Evolutionary conservation across 2,888 invertebrate genomes (phyloP).

Genomic region (Thysanoteuthis rhombus): DNA sequence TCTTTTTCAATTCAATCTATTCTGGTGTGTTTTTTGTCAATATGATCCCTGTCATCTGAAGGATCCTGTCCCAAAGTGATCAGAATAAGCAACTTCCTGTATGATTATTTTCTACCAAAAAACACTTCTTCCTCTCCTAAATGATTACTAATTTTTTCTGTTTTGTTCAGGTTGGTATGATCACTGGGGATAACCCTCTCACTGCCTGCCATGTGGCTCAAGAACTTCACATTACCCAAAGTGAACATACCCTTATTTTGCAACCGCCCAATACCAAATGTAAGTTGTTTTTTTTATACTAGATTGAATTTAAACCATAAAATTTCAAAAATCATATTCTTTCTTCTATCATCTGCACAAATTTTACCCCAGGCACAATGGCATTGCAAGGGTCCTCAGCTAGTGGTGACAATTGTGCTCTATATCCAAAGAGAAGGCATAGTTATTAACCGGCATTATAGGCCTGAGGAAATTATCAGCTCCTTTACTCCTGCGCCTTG

Average conservation of each 20-base stretch:
- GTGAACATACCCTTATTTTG: slow-evolving; percentile 71
- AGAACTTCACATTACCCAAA: slow-evolving; percentile 85
- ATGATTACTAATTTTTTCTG: background rate
- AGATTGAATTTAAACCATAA: background rate
- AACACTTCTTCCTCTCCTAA: background rate
- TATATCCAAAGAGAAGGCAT: too few species aligned
- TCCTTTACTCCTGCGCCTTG: too few species aligned
- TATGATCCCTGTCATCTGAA: too few species aligned
- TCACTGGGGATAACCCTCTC: slow-evolving; percentile 98
- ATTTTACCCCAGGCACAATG: background rate
- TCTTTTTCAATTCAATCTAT: too few species aligned
- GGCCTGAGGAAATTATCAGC: too few species aligned
- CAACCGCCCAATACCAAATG: slow-evolving; percentile 55
- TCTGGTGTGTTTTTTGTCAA: too few species aligned
- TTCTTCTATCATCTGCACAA: background rate
- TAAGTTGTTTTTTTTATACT: slow-evolving; percentile 36
- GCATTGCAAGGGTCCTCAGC: too few species aligned
- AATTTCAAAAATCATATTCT: background rate
- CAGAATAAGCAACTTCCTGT: background rate
- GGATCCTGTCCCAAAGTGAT: too few species aligned
- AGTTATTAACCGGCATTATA: too few species aligned
- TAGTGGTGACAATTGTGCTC: too few species aligned
- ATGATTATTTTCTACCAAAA: background rate
- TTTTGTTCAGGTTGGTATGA: slow-evolving; percentile 83
- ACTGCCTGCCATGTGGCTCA: slow-evolving; percentile 99